phyloP scores from a whole-genome alignment of 2,113 vertebrate genomes.

The Dasyurus viverrinus region DNA sequence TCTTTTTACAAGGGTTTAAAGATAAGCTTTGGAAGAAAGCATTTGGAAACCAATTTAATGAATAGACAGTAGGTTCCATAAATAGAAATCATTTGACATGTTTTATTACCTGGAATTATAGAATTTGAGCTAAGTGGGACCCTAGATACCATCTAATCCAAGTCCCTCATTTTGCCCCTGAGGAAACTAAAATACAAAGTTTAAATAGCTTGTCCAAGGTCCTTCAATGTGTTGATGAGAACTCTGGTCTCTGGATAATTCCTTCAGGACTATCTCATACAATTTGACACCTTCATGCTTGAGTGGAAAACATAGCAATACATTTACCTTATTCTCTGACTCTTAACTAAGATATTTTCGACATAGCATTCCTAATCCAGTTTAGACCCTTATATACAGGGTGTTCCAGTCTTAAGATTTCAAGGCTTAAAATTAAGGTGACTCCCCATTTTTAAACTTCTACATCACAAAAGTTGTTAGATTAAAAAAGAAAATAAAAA shows the following conservation, averaged over 20 bases:
- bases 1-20: slow-evolving; percentile 74
- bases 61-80: not conserved
- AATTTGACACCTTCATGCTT: not conserved
- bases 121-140: not conserved
- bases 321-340: not conserved
- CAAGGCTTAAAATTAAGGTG: not conserved
- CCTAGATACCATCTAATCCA: not conserved
- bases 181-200: not conserved
- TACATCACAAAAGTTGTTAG: not conserved
- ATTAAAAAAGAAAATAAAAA: not conserved
- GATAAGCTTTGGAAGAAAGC: slow-evolving; percentile 74
- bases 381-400: not conserved
- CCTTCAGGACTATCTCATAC: not conserved
- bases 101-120: not conserved
- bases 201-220: not conserved
- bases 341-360: not conserved
- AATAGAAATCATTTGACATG: not conserved
- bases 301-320: not conserved
- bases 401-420: not conserved
- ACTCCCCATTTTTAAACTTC: not conserved
- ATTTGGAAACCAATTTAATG: slow-evolving; percentile 65
- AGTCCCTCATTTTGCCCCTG: not conserved
- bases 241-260: not conserved
- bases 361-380: not conserved
- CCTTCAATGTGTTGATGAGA: not conserved